Base-by-base conservation (phyloP, 2,888 invertebrate genomes). In the Ochlodes sylvanus region DNA sequence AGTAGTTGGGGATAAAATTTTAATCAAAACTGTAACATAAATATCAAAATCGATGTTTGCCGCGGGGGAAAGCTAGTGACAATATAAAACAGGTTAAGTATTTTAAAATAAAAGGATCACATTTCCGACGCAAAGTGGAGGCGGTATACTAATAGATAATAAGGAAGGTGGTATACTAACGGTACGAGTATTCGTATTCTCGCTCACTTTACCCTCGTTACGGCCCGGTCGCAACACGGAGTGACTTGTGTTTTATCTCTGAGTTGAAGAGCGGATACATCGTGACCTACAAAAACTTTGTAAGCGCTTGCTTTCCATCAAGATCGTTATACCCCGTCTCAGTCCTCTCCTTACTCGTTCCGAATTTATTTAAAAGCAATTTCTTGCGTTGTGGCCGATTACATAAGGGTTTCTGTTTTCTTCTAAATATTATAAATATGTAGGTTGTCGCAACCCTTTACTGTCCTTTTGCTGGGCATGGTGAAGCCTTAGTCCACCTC, bases 241-340 rank as follows among this genome's bases (percentile, higher is more conserved):
- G 27, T 44, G 61, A 61, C 61, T 47, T 61, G 42, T 50, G 56
- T 56, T 47, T 32, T 50, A 61, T 61, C 47, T 61, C 47, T 61
- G 27, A 61, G 32, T 61, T 47, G 34, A 19, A 50, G 19, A 15
- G 47, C 32, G 44, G 34, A 61, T 42, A 34, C 32, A 34, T 44
- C 61, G 61, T 61, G 50, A 61, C 61, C 61, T 61, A 61, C 61
- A 34, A 61, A 61, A 47, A 61, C 10, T 61, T 61, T 58, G 50
- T 34, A 61, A 34, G 21, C 61, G 32, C 32, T 27, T 60, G 15
- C 27, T 17, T 50, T 34, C 50, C 32, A 61, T 61, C 61, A 50
- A 42, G 47, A 50, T 60, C 21, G 21, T 50, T 50, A 50, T 50
- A 50, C 50, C 19, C 12, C 44, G 44, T 17, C 44, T 47, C 44